Evolutionary conservation across 2,113 vertebrate species (phyloP).

Genomic region (cat (Felis catus)): DNA sequence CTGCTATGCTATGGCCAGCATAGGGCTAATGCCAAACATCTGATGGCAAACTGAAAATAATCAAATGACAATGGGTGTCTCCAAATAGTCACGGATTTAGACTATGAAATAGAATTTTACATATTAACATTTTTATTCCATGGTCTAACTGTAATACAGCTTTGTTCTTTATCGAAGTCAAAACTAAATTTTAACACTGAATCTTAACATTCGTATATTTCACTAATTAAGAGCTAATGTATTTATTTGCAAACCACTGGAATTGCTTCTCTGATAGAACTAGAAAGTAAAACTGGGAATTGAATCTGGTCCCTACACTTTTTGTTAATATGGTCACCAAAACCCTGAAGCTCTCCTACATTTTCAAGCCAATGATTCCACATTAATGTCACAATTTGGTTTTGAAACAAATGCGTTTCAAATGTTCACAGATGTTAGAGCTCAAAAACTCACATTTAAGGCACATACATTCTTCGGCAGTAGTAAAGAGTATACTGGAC

Average conservation of each 20-base stretch:
- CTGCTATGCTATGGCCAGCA: neutral
- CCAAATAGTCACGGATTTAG: neutral
- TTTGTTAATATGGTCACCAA: neutral
- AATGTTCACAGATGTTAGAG: conserved; percentile 37
- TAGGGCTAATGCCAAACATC: neutral
- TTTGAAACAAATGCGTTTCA: conserved; percentile 46
- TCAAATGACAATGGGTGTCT: neutral
- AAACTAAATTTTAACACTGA: neutral
- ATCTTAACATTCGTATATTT: neutral
- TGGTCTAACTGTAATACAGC: neutral
- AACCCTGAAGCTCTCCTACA: neutral
- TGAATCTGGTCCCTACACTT: neutral
- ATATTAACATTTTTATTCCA: neutral
- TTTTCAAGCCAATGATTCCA: conserved; percentile 18
- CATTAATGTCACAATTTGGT: conserved; percentile 39
- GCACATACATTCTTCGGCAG: neutral
- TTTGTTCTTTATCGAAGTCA: neutral
- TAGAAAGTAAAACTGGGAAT: neutral
- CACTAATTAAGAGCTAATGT: neutral
- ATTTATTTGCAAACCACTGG: neutral
- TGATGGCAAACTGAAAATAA: neutral
- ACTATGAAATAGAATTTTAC: neutral
- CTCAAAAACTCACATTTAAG: conserved; percentile 35
- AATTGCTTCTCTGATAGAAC: neutral
- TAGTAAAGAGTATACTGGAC: neutral